Evolutionary conservation across 1,140 invertebrate genomes (phyloP).

Genomic region (Nasonia longicornis): DNA sequence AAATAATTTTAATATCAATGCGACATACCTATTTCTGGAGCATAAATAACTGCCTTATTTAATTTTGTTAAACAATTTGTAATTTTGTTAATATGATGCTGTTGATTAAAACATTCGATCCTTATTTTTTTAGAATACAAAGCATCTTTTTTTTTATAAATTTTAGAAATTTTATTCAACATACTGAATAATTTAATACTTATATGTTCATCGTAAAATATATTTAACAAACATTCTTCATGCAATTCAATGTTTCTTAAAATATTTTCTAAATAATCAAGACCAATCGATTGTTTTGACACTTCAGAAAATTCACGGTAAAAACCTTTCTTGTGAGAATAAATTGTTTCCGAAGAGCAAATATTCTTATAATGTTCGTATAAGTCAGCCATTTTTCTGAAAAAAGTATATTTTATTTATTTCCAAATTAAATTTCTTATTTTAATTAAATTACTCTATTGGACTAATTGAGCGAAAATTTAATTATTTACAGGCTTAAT

Average conservation of each 20-base stretch:
- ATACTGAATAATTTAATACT: background rate
- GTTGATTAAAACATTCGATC: background rate
- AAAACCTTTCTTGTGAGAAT: slow-evolving; percentile 23
- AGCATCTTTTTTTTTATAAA: slow-evolving; percentile 25
- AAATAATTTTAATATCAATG: too few relatives aligned
- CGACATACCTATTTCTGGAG: slow-evolving; percentile 27
- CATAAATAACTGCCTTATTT: slow-evolving; percentile 12
- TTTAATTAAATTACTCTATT: too few relatives aligned
- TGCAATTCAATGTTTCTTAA: background rate
- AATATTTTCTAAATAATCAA: background rate
- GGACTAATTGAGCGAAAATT: too few relatives aligned
- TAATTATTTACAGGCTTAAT: too few relatives aligned
- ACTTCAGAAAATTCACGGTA: slow-evolving; percentile 9
- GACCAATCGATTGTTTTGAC: background rate
- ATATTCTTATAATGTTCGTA: background rate
- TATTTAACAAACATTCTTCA: slow-evolving; percentile 8
- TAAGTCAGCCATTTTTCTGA: slow-evolving; percentile 6
- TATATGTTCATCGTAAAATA: background rate
- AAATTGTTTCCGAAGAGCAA: slow-evolving; percentile 31
- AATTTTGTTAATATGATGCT: background rate
- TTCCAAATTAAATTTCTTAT: too few relatives aligned
- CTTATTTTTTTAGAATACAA: slow-evolving; percentile 24
- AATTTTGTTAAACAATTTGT: background rate
- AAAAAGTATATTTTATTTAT: background rate
- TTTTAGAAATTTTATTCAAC: background rate